Conservation (phyloP, 1,140 invertebrate genomes). For the Melipona quadrifasciata region DNA sequence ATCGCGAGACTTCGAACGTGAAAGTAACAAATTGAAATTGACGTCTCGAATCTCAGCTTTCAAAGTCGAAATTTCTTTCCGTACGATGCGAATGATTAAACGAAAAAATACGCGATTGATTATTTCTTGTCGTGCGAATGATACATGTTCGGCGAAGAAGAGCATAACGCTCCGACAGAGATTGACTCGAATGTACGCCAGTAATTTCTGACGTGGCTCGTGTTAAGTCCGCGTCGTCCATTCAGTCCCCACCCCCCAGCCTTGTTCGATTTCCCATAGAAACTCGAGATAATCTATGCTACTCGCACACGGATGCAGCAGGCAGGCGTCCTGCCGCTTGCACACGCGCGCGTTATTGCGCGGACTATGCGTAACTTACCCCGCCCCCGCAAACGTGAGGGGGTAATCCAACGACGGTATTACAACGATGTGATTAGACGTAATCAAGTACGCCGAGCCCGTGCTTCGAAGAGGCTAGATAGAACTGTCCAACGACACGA, state of each 20-base stretch:
- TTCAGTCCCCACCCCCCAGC: neutral
- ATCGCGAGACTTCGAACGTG: no score
- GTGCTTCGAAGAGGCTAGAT: conserved; percentile 30
- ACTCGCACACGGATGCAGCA: neutral
- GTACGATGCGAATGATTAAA: no score
- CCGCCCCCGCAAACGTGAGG: no score
- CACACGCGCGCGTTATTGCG: neutral
- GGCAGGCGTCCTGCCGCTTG: neutral
- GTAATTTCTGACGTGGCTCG: neutral
- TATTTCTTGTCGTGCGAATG: no score
- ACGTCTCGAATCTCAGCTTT: no score
- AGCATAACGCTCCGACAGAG: no score
- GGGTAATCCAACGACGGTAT: neutral
- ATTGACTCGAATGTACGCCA: no score
- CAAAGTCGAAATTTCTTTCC: no score
- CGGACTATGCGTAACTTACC: neutral
- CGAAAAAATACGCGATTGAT: no score
- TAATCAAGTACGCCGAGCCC: conserved; percentile 19
- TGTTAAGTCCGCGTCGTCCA: neutral
- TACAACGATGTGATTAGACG: conserved; percentile 35
- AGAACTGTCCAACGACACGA: conserved; percentile 32
- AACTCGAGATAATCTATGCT: neutral
- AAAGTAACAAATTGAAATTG: no score
- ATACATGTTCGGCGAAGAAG: no score
- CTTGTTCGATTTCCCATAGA: neutral